Evolutionary conservation across 2,888 invertebrate species (phyloP).

Genomic region (Busseola fusca): DNA sequence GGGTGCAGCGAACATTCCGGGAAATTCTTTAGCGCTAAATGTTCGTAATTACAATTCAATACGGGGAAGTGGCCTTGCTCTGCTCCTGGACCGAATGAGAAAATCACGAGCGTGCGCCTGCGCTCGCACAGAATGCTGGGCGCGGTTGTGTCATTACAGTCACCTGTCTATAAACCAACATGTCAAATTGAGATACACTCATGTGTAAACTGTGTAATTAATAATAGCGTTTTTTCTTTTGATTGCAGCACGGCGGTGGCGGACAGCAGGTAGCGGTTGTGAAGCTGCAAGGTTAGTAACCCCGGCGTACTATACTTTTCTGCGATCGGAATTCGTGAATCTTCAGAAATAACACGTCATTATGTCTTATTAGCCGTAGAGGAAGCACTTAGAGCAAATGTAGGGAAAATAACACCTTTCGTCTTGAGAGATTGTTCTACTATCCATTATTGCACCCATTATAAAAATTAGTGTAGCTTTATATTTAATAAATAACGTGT

Average conservation of each 20-base stretch:
- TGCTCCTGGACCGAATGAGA: slow-evolving; percentile 63
- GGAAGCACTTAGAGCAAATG: slow-evolving; percentile 86
- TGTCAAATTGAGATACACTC: slow-evolving; percentile 78
- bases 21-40: slow-evolving; percentile 69
- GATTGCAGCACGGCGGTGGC: slow-evolving; percentile 80
- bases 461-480: slow-evolving; percentile 74
- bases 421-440: slow-evolving; percentile 76
- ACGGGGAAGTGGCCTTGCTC: slow-evolving; percentile 66
- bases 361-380: slow-evolving; percentile 85
- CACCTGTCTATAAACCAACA: slow-evolving; percentile 75
- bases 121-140: slow-evolving; percentile 60
- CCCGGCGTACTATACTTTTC: slow-evolving; percentile 77
- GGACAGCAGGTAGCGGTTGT: slow-evolving; percentile 78
- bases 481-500: slow-evolving; percentile 61
- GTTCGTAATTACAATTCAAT: slow-evolving; percentile 73
- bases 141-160: slow-evolving; percentile 73
- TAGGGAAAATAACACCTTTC: slow-evolving; percentile 83
- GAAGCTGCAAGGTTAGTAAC: slow-evolving; percentile 84
- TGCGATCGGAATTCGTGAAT: slow-evolving; percentile 86
- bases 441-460: slow-evolving; percentile 80
- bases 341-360: slow-evolving; percentile 87
- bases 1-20: slow-evolving; percentile 63
- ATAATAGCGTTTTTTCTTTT: slow-evolving; percentile 77
- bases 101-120: slow-evolving; percentile 68
- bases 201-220: slow-evolving; percentile 80